Conservation (phyloP, 2,888 invertebrate genomes). For the Ennomos fuscantarius region DNA sequence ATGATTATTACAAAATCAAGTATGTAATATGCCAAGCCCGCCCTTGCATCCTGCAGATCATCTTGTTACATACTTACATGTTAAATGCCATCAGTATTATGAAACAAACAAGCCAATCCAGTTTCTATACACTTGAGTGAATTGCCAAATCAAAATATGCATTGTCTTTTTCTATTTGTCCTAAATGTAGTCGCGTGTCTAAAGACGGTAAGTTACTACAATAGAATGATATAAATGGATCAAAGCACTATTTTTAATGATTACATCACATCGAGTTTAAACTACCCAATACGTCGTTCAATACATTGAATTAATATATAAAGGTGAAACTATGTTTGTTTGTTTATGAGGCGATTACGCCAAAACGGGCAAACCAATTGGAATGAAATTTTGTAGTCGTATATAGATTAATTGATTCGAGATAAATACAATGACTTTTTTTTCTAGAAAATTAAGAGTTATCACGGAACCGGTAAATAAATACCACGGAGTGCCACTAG, state of each 20-base stretch:
- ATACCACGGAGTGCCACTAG: too few species aligned
- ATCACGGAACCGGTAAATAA: too few species aligned
- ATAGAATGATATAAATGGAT: background rate
- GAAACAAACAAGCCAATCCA: constrained; percentile 24
- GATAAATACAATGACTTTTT: too few species aligned
- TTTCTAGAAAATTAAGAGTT: too few species aligned
- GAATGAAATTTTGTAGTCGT: too few species aligned
- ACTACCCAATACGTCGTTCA: too few species aligned
- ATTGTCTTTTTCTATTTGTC: constrained; percentile 5
- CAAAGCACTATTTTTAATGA: background rate
- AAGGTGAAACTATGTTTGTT: too few species aligned
- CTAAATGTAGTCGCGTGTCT: background rate
- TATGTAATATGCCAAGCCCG: constrained; percentile 14
- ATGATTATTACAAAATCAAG: background rate
- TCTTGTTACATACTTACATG: constrained; percentile 29
- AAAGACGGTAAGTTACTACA: constrained; percentile 2
- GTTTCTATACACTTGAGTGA: constrained; percentile 18
- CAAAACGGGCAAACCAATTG: too few species aligned
- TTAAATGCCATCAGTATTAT: constrained; percentile 16
- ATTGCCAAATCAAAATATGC: background rate
- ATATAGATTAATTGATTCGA: too few species aligned
- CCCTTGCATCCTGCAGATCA: constrained; percentile 31
- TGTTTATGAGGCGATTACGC: too few species aligned
- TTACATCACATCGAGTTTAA: too few species aligned
- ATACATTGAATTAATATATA: too few species aligned